A percentile compares a stretch with the other conserved stretches of the same genome.
Conservation (phyloP, 92 coral and sea anemone species). For the Isaurus tuberculatus region DNA sequence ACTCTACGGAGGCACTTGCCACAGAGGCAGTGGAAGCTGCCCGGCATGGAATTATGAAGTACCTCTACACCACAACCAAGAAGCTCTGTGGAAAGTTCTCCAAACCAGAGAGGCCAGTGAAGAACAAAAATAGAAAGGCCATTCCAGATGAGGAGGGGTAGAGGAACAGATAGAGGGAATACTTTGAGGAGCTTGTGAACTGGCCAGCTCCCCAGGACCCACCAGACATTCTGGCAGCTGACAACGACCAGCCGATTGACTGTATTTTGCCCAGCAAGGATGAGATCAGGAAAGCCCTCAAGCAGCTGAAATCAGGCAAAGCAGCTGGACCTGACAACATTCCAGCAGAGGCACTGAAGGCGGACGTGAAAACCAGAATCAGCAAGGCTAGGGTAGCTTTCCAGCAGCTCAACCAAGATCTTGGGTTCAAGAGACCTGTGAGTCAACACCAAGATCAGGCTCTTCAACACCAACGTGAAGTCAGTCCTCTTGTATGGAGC, state of each 20-base stretch:
- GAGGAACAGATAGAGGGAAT: constrained; percentile 13
- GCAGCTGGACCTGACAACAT: constrained; percentile 4
- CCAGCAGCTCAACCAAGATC: too few species aligned
- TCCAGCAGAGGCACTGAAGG: too few species aligned
- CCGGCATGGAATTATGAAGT: constrained; percentile 14
- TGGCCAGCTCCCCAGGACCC: neutral
- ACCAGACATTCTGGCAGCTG: neutral
- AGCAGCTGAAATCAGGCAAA: constrained; percentile 3
- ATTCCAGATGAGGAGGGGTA: constrained; percentile 11
- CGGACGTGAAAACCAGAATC: too few species aligned
- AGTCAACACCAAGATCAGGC: too few species aligned
- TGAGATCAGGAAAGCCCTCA: neutral
- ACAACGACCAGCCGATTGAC: neutral
- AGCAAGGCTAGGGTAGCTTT: neutral
- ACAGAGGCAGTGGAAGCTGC: constrained; percentile 21
- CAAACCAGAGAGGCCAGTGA: constrained; percentile 25
- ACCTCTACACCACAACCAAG: constrained; percentile 3
- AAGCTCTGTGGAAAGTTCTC: constrained; percentile 14
- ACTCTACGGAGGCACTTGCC: neutral
- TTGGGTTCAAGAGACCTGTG: neutral
- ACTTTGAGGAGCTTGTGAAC: neutral
- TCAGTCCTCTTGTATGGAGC: neutral
- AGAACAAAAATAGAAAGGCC: constrained; percentile 14
- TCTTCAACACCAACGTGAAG: too few species aligned
- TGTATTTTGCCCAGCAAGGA: neutral